Percentiles rank a stretch among this genome's conserved stretches.
These are phyloP conservation scores for Stichodactyla mertensii DNA, from an alignment of 64 coral and sea anemone species.

Conservation along the genomic window DNA sequence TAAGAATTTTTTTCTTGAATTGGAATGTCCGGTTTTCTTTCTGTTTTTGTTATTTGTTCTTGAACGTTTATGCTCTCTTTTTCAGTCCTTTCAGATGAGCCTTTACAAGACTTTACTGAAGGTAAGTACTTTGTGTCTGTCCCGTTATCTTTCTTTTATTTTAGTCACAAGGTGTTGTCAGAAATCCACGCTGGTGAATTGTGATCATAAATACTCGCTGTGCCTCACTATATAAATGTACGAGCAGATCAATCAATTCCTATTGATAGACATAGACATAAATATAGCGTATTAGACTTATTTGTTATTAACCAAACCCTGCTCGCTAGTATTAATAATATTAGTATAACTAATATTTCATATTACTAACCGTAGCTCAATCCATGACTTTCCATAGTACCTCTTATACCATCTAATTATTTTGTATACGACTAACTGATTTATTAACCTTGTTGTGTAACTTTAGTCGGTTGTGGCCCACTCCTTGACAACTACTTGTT, in stretches of 20 bases:
- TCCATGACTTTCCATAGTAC: too few species aligned
- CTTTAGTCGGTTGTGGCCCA: conserved; percentile 28
- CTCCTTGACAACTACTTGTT: conserved; percentile 21
- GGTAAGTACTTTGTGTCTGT: neutral
- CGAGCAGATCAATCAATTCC: neutral
- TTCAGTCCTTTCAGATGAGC: neutral
- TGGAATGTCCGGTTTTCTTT: too few species aligned
- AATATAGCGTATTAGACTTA: too few species aligned
- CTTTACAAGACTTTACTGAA: neutral
- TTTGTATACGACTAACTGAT: neutral
- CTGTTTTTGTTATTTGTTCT: neutral
- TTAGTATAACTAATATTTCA: too few species aligned
- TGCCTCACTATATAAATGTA: neutral
- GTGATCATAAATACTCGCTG: neutral
- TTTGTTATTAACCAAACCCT: too few species aligned
- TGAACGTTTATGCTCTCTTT: neutral
- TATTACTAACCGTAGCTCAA: too few species aligned
- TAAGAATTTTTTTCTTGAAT: too few species aligned
- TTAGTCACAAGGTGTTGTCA: too few species aligned
- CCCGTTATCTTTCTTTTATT: too few species aligned
- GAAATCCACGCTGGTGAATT: neutral
- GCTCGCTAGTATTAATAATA: too few species aligned
- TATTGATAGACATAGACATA: too few species aligned
- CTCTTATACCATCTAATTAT: neutral
- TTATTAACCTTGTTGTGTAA: neutral